These are phyloP conservation scores for Apis dorsata DNA, from an alignment of 1,140 invertebrate genomes.

Conservation along the genomic window DNA sequence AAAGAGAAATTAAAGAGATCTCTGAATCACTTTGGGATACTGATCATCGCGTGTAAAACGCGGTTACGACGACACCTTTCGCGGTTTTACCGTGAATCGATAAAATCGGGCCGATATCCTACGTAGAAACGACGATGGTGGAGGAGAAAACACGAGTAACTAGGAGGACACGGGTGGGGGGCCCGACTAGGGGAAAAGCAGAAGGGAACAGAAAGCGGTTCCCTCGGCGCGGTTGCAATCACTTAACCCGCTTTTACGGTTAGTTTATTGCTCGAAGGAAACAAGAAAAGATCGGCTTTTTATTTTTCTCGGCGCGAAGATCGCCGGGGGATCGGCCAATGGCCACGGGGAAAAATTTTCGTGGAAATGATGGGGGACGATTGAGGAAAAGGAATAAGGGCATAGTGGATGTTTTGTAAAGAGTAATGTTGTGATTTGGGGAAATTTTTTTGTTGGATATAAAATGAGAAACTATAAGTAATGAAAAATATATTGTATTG, in stretches of 20 bases:
- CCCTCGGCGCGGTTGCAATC: slow-evolving; percentile 57
- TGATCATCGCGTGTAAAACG: slow-evolving; percentile 20
- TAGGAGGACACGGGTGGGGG: neutral
- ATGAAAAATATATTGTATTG: no score
- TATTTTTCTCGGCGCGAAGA: slow-evolving; percentile 28
- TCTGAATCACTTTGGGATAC: neutral
- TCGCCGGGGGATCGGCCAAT: slow-evolving; percentile 14
- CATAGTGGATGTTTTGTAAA: neutral
- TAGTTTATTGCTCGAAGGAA: slow-evolving; percentile 65
- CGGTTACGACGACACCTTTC: slow-evolving; percentile 34
- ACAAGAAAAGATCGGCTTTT: slow-evolving; percentile 36
- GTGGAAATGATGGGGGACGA: no score
- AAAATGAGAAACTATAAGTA: neutral
- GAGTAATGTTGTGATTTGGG: neutral
- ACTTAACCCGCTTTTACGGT: slow-evolving; percentile 69
- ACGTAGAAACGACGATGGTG: neutral
- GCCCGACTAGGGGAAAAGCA: neutral
- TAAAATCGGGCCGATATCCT: slow-evolving; percentile 47
- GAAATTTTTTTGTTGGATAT: neutral
- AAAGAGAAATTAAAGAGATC: no score
- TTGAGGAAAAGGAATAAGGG: neutral
- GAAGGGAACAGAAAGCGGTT: slow-evolving; percentile 10
- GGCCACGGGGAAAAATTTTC: slow-evolving; percentile 2
- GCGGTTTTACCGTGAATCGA: slow-evolving; percentile 50
- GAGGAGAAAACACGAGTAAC: neutral